Evolutionary conservation across 2,797 vertebrate species (phyloP).

Genomic region (Anniella stebbinsi): DNA sequence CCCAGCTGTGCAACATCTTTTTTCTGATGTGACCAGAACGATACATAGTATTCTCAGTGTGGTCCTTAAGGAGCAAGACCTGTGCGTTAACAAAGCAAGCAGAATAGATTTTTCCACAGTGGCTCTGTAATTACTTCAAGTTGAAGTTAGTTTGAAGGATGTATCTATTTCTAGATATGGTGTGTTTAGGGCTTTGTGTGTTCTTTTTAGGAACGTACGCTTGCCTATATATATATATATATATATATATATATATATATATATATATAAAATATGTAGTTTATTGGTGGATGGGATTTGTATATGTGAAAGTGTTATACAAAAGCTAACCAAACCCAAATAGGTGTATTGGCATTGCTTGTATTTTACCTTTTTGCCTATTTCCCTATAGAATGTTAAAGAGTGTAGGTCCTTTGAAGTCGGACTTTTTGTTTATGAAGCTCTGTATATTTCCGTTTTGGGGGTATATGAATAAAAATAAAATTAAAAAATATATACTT

Average conservation of each 20-base stretch:
- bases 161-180: not conserved
- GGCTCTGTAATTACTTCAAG: not conserved
- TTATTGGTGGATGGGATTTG: not conserved
- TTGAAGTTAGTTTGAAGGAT: not conserved
- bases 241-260: not conserved
- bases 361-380: not conserved
- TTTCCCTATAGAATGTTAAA: not conserved
- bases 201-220: not conserved
- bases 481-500: not conserved
- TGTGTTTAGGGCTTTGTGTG: not conserved
- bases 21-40: too few species aligned
- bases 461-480: not conserved
- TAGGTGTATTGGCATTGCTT: not conserved
- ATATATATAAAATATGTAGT: not conserved
- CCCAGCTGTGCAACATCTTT: too few species aligned
- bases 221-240: too few species aligned
- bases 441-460: not conserved
- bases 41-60: too few species aligned
- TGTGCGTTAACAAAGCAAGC: not conserved
- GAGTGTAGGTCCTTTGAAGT: not conserved
- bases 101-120: not conserved
- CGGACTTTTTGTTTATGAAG: not conserved
- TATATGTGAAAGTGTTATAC: not conserved
- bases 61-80: not conserved
- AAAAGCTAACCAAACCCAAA: not conserved